A percentile compares a stretch with the other conserved stretches of the same genome.
Evolutionary conservation across 2,797 vertebrate species (phyloP).

Genomic region (Acridotheres tristis): DNA sequence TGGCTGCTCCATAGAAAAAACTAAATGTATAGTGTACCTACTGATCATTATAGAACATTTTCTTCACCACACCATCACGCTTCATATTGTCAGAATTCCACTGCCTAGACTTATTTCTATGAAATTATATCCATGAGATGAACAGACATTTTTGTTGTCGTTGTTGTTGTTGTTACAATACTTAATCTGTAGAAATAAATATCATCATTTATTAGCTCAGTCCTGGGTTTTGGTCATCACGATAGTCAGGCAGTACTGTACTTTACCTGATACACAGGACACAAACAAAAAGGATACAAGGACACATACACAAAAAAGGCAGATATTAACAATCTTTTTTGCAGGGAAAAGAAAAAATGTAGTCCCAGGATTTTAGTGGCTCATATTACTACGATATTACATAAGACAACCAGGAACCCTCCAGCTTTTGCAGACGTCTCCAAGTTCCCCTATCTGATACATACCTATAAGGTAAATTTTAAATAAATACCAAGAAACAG

Average conservation of each 20-base stretch:
- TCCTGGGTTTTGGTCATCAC: not conserved
- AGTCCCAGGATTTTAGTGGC: not conserved
- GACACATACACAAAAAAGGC: not conserved
- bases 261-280: not conserved
- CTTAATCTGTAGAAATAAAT: not conserved
- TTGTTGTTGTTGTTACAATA: not conserved
- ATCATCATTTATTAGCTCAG: not conserved
- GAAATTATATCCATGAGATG: not conserved
- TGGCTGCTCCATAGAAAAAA: not conserved
- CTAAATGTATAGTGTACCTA: fast-evolving
- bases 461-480: not conserved
- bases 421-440: not conserved
- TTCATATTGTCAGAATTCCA: not conserved
- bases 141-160: not conserved
- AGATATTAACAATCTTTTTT: not conserved
- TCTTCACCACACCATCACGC: not conserved
- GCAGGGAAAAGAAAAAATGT: not conserved
- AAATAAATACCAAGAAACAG: not conserved
- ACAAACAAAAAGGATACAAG: not conserved
- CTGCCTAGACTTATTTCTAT: not conserved
- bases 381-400: not conserved
- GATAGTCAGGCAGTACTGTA: not conserved
- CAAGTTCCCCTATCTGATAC: not conserved
- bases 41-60: not conserved
- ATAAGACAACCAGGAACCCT: not conserved